Conservation (phyloP, 2,888 invertebrate species). For the Dasysyrphus albostriatus region DNA sequence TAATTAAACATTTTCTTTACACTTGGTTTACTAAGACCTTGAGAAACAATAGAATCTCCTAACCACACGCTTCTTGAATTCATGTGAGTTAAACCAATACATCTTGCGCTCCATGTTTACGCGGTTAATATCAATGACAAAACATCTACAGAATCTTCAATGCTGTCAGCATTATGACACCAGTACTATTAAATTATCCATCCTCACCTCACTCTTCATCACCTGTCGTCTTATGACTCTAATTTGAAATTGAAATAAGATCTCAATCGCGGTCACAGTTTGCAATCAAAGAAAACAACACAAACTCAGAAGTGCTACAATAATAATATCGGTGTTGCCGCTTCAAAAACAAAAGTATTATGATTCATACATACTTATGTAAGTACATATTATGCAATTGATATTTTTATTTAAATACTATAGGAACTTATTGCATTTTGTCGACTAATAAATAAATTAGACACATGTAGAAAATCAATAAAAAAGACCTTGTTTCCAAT, state of each 20-base stretch:
- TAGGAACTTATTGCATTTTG: no score
- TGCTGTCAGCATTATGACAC: slow-evolving; percentile 36
- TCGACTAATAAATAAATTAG: no score
- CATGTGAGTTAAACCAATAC: slow-evolving; percentile 42
- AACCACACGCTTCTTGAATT: slow-evolving; percentile 61
- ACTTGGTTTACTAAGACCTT: slow-evolving; percentile 58
- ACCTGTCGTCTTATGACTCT: slow-evolving; percentile 34
- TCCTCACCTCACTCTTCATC: slow-evolving; percentile 32
- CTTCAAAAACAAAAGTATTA: not conserved
- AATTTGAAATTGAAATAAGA: slow-evolving; percentile 65
- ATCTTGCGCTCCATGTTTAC: slow-evolving; percentile 15
- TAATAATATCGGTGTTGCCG: not conserved
- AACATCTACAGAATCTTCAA: slow-evolving; percentile 45
- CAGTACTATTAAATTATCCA: not conserved
- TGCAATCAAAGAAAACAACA: slow-evolving; percentile 30
- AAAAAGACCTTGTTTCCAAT: no score
- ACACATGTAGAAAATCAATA: no score
- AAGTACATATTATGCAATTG: not conserved
- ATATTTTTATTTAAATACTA: no score
- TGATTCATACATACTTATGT: not conserved
- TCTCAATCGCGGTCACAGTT: slow-evolving; percentile 52
- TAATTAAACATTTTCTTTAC: slow-evolving; percentile 50
- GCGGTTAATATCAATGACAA: slow-evolving; percentile 57
- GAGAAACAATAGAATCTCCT: slow-evolving; percentile 44
- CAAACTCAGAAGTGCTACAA: not conserved